Evolutionary conservation across 1,140 invertebrate species (phyloP).

Genomic region (Drosophila ananassae): DNA sequence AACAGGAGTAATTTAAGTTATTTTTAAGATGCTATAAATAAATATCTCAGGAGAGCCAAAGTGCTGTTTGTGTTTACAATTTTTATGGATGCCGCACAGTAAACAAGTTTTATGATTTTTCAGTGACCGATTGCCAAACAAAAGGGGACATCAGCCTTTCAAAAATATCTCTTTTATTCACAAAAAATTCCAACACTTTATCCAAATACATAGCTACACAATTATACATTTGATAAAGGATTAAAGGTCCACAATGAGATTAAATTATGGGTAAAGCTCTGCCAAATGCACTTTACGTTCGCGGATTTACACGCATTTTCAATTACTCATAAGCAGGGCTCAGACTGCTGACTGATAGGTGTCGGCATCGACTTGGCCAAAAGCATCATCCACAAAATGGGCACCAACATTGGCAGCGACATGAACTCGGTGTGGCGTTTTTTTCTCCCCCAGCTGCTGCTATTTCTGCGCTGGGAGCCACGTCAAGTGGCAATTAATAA

Average conservation of each 20-base stretch:
- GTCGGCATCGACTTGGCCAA: slow-evolving; percentile 46
- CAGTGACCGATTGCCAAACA: background rate
- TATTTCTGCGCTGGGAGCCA: slow-evolving; percentile 24
- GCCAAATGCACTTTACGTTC: slow-evolving; percentile 23
- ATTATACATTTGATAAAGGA: background rate
- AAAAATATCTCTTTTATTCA: background rate
- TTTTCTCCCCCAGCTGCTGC: background rate
- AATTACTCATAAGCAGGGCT: slow-evolving; percentile 60
- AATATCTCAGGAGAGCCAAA: slow-evolving; percentile 58
- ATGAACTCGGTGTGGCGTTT: slow-evolving; percentile 1
- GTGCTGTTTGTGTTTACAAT: slow-evolving; percentile 17
- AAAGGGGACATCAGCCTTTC: background rate
- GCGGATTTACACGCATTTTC: slow-evolving; percentile 60
- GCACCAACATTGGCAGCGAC: slow-evolving; percentile 43
- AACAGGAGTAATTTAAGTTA: slow-evolving; percentile 60
- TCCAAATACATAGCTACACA: background rate
- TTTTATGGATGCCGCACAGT: slow-evolving; percentile 22
- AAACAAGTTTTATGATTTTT: slow-evolving; percentile 1
- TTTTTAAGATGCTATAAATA: slow-evolving; percentile 74
- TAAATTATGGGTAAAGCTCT: background rate
- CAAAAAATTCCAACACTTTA: background rate
- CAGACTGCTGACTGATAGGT: slow-evolving; percentile 38
- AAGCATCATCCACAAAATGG: slow-evolving; percentile 37
- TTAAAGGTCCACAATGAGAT: background rate
- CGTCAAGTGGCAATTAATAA: slow-evolving; percentile 79